Evolutionary conservation across 2,888 invertebrate genomes (phyloP).

Genomic region (Scaptomyza polygonia): DNA sequence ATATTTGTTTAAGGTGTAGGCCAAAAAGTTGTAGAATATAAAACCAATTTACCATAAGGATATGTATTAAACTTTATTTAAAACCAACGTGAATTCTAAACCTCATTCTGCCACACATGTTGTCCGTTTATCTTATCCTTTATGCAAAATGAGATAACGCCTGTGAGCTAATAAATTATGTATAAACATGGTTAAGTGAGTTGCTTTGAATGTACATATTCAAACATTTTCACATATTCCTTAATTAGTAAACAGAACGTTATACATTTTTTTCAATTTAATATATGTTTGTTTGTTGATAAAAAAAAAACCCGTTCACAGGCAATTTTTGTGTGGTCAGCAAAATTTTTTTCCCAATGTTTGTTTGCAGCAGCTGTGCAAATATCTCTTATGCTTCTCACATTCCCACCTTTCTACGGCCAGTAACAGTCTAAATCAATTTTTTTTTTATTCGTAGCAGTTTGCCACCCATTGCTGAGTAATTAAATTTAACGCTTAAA

Average conservation of each 20-base stretch:
- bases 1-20: conserved; percentile 14
- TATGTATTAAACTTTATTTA: no score
- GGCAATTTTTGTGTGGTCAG: conserved; percentile 22
- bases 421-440: conserved; percentile 16
- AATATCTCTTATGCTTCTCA: conserved; percentile 48
- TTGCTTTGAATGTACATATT: neutral
- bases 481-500: conserved; percentile 76
- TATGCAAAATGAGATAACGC: neutral
- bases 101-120: no score
- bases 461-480: conserved; percentile 59
- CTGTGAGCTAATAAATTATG: neutral
- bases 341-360: conserved; percentile 14
- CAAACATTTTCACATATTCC: conserved; percentile 2
- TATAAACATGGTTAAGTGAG: neutral
- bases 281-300: conserved; percentile 28
- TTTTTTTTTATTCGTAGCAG: conserved; percentile 35
- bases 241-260: conserved; percentile 27
- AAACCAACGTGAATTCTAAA: no score
- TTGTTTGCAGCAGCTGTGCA: conserved; percentile 61
- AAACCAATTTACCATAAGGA: neutral
- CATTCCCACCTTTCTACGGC: neutral
- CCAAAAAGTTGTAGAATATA: conserved; percentile 4
- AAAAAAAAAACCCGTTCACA: conserved; percentile 20
- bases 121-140: neutral
- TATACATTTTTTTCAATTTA: conserved; percentile 4